These are phyloP conservation scores for Dicranocentrus wangi DNA, from an alignment of 2,888 invertebrate genomes.

Conservation along the genomic window DNA sequence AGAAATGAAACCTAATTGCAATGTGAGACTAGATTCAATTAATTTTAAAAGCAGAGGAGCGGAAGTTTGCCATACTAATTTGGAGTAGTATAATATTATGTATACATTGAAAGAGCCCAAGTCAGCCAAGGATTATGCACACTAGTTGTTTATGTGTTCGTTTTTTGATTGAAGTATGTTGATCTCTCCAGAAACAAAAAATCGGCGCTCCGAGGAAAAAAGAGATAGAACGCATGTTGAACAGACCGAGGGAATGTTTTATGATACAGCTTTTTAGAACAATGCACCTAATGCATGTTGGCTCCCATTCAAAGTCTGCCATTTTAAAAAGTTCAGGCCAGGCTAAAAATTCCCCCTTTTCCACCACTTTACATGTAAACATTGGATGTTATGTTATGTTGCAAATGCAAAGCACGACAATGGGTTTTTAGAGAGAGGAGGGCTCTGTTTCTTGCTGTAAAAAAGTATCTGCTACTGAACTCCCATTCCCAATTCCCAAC, in stretches of 20 bases:
- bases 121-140: too few relatives aligned
- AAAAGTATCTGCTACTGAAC: background rate
- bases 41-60: too few relatives aligned
- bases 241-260: constrained; percentile 16
- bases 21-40: too few relatives aligned
- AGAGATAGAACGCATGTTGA: constrained; percentile 4
- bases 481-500: background rate
- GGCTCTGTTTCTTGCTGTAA: background rate
- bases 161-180: constrained; percentile 19
- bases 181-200: constrained; percentile 19
- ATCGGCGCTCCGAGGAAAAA: background rate
- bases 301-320: constrained; percentile 39
- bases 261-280: constrained; percentile 25
- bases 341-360: constrained; percentile 9
- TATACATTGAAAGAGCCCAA: too few relatives aligned
- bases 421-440: background rate
- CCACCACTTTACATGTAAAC: background rate
- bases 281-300: constrained; percentile 51
- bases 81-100: too few relatives aligned
- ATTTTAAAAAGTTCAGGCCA: constrained; percentile 29
- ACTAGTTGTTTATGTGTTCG: constrained; percentile 16
- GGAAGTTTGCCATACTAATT: too few relatives aligned
- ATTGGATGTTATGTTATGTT: background rate
- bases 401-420: background rate
- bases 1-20: too few relatives aligned